phyloP scores from a whole-genome alignment of 2,888 invertebrate genomes.

The Volucella inflata region DNA sequence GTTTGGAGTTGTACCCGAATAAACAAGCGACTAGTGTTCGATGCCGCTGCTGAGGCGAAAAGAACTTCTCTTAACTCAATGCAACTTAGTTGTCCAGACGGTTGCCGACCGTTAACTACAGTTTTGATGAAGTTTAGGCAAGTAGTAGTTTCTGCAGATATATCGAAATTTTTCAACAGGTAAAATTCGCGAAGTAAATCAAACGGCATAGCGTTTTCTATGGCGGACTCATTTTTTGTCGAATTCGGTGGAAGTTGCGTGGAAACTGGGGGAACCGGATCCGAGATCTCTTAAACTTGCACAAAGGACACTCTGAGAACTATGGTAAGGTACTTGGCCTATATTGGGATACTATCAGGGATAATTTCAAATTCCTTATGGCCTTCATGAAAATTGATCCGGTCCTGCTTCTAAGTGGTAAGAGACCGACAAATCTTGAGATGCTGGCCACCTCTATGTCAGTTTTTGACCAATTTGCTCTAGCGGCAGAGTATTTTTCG shows the following conservation, averaged over 20 bases:
- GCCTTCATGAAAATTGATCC: constrained; percentile 48
- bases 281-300: not conserved
- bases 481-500: constrained; percentile 55
- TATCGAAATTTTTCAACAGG: constrained; percentile 12
- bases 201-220: constrained; percentile 69
- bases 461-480: constrained; percentile 55
- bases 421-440: constrained; percentile 60
- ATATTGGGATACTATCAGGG: constrained; percentile 46
- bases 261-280: not conserved
- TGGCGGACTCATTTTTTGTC: constrained; percentile 54
- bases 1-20: not conserved
- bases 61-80: constrained; percentile 38
- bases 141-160: constrained; percentile 34
- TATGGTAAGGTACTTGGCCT: constrained; percentile 46
- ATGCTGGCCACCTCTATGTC: constrained; percentile 56
- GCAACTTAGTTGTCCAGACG: constrained; percentile 33
- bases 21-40: too few species aligned
- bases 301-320: not conserved
- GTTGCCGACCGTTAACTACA: constrained; percentile 6
- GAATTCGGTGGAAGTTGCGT: not conserved
- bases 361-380: constrained; percentile 41
- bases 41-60: constrained; percentile 28
- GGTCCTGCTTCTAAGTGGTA: constrained; percentile 9
- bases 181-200: constrained; percentile 58
- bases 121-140: constrained; percentile 40